Conservation (phyloP, 2,888 invertebrate genomes). For the Amiota communis region DNA sequence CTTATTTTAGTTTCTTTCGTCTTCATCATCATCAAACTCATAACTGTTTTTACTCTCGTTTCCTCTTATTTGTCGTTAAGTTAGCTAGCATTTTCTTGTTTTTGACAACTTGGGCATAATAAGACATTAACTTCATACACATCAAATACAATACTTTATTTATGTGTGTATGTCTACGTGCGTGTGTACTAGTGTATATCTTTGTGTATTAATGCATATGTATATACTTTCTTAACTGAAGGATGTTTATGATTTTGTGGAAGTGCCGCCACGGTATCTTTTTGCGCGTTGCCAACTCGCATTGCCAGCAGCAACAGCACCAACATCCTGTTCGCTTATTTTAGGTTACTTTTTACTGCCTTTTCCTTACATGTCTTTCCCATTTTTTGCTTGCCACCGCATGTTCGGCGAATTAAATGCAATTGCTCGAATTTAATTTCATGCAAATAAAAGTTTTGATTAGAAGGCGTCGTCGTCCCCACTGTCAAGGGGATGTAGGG, state of each 20-base stretch:
- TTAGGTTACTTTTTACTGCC: slow-evolving; percentile 1
- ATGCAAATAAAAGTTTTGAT: slow-evolving; percentile 72
- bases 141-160: slow-evolving; percentile 57
- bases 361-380: slow-evolving; percentile 16
- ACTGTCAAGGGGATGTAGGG: not conserved
- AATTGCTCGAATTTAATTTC: slow-evolving; percentile 71
- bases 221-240: slow-evolving; percentile 18
- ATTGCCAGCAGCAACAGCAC: not conserved
- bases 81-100: slow-evolving; percentile 51
- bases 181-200: not conserved
- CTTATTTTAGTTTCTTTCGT: slow-evolving; percentile 27
- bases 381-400: slow-evolving; percentile 59
- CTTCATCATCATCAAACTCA: not conserved
- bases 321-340: not conserved
- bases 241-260: slow-evolving; percentile 23
- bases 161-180: slow-evolving; percentile 13
- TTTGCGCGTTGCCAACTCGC: slow-evolving; percentile 6
- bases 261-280: slow-evolving; percentile 8
- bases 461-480: slow-evolving; percentile 49
- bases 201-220: not conserved
- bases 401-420: slow-evolving; percentile 69
- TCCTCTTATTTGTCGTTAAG: not conserved
- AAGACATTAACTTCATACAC: slow-evolving; percentile 69
- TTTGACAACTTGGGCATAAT: slow-evolving; percentile 68
- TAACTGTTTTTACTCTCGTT: not conserved